These are phyloP conservation scores for Chauna torquata DNA, from an alignment of 2,113 vertebrate species.

Conservation along the genomic window DNA sequence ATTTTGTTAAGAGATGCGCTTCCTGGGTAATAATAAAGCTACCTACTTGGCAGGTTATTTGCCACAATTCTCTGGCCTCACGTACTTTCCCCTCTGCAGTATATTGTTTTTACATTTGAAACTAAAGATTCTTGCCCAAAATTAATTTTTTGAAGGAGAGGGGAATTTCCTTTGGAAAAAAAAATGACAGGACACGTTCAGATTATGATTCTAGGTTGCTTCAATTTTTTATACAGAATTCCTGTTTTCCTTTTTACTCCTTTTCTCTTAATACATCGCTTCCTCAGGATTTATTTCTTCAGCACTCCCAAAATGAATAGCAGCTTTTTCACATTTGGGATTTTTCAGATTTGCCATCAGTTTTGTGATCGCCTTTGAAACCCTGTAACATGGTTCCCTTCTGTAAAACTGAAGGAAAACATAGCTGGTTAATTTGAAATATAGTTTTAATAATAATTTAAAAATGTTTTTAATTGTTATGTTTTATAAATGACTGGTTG, in stretches of 20 bases:
- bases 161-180: constrained; percentile 8
- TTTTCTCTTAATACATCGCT: not conserved
- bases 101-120: not conserved
- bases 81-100: not conserved
- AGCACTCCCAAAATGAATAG: not conserved
- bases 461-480: not conserved
- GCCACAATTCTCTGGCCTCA: not conserved
- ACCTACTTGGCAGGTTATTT: not conserved
- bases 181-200: not conserved
- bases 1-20: not conserved
- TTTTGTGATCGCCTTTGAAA: not conserved
- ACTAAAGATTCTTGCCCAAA: not conserved
- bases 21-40: not conserved
- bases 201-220: constrained; percentile 11
- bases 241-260: not conserved
- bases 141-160: constrained; percentile 30
- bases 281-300: constrained; percentile 4
- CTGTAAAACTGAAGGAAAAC: not conserved
- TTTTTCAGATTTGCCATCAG: constrained; percentile 21
- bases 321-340: not conserved
- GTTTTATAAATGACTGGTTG: not conserved
- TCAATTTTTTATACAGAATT: constrained; percentile 23
- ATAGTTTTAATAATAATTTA: not conserved
- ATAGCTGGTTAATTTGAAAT: not conserved
- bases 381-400: not conserved